Base-by-base conservation (phyloP, 2,797 vertebrate genomes). In the Rhynchonycteris naso region DNA sequence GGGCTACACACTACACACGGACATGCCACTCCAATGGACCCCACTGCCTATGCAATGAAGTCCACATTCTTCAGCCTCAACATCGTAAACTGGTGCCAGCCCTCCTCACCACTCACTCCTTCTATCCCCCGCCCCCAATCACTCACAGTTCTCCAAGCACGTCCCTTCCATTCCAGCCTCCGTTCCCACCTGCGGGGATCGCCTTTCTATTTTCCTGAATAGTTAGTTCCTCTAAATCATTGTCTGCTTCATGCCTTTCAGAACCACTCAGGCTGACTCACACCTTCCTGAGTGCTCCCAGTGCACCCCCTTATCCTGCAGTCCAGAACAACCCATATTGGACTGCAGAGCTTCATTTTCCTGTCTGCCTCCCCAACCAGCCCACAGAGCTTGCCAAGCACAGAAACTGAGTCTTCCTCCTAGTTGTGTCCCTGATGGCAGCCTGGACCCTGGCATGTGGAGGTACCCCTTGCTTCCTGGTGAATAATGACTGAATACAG, bases 31-130 rank as follows among this genome's bases (percentile, higher is more conserved):
- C 22, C 56, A 58, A 1, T 6, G 43, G 26, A 10, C 26, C n/a
- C 69, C 2, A 50, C 13, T 68, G 52, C 83, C 56, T 15, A 4
- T 1, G 16, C 28, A 35, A 95, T 47, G 69, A 82, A 69, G 21
- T 89, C 18, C 30, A 65, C 43, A 83, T n/a, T 81, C 35, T 65
- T 88, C 30, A 81, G 52, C 24, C 24, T 65, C 65, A 63, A 54
- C 69, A 38, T 78, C 26, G 43, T 24, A 30, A 78, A 22, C 24
- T 54, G 26, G 14, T 33, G 28, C 56, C 80, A 38, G 54, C 18
- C 8, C 47, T 7, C 14, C 24, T 82, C 47, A 14, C 65, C 18
- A 24, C 13, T 22, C 43, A 35, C 33, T 56, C 30, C 54, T 65
- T 30, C 68, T 16, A 12, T 28, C 33, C 22, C 43, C 43, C 43